phyloP scores from a whole-genome alignment of 2,113 vertebrate species.

The Pagrus major region DNA sequence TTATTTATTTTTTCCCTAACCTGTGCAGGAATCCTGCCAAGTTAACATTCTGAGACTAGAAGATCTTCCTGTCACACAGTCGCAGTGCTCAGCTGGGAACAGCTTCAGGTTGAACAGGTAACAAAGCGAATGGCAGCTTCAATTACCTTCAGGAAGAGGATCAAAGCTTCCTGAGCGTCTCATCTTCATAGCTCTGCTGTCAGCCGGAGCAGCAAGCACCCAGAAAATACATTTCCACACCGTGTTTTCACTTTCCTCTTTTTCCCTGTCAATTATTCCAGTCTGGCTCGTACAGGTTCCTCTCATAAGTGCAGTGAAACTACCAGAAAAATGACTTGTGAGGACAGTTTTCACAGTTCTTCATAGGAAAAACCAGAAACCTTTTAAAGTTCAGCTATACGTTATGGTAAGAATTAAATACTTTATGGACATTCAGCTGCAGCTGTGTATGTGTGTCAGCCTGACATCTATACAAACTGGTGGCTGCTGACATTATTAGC shows the following conservation, averaged over 20 bases:
- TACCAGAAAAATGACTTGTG: background rate
- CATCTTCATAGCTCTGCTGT: slow-evolving; percentile 38
- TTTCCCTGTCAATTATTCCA: slow-evolving; percentile 19
- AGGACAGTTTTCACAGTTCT: background rate
- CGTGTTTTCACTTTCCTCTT: background rate
- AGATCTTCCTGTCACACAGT: background rate
- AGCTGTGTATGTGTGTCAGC: background rate
- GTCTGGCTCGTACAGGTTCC: background rate
- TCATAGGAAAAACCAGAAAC: background rate
- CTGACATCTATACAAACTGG: background rate
- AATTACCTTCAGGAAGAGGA: slow-evolving; percentile 43
- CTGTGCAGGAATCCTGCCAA: background rate
- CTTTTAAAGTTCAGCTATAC: background rate
- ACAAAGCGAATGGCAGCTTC: slow-evolving; percentile 50
- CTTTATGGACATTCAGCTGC: background rate
- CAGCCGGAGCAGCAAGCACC: background rate
- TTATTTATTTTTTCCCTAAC: background rate
- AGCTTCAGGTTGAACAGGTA: slow-evolving; percentile 44
- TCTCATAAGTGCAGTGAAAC: background rate
- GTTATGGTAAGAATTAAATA: background rate
- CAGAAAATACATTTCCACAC: slow-evolving; percentile 28
- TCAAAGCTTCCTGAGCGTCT: slow-evolving; percentile 46
- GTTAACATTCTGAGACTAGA: background rate
- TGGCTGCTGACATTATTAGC: background rate
- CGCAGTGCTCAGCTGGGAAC: slow-evolving; percentile 21